Evolutionary conservation across 2,888 invertebrate species (phyloP), one percentile per base, ranked within the genome.

Genomic region (Synergus umbraculus): DNA sequence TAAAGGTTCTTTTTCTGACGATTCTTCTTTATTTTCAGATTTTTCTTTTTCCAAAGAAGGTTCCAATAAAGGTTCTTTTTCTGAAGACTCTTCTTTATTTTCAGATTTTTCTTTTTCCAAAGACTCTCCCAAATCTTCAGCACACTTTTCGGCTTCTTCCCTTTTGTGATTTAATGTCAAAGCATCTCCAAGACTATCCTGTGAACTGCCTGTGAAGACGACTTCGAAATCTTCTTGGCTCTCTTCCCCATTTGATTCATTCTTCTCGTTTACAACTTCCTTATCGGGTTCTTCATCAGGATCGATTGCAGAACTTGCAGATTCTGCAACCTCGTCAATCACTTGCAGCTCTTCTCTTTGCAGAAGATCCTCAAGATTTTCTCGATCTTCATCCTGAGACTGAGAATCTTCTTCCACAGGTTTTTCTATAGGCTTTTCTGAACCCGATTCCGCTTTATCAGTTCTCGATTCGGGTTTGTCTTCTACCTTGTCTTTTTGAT

Each of bases 351-450:
- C 83, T n/a, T 84, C 83, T 12, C 80, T 81, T 15, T 80, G 78
- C 9, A 86, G 76, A 18, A 86, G 69, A 0, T 86, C 85, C 46
- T 85, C 85, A 1, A 86, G 64, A 63, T 79, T 83, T 29, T 81
- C 81, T 8, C n/a, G 29, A n/a, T 73, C 29, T 8, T 46, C 69
- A 0, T 41, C 65, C 43, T 84, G 83, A 0, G 80, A 79, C 37
- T 84, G 83, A 0, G 80, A 78, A 37, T 73, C 29, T 0, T 22
- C 69, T 2, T 41, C 65, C 43, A 83, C 82, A 1, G 79, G 66
- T 22, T 60, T 49, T 41, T 77, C 58, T 9, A 12, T 46, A 22
- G 43, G 8, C 4, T 66, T 44, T 13, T 73, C 78, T 18, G 67
- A 8, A 22, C 54, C 54, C 10, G 29, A 0, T 8, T 76, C 44